These are phyloP conservation scores for Calliopsis andreniformis DNA, from an alignment of 1,140 invertebrate species.

Conservation along the genomic window DNA sequence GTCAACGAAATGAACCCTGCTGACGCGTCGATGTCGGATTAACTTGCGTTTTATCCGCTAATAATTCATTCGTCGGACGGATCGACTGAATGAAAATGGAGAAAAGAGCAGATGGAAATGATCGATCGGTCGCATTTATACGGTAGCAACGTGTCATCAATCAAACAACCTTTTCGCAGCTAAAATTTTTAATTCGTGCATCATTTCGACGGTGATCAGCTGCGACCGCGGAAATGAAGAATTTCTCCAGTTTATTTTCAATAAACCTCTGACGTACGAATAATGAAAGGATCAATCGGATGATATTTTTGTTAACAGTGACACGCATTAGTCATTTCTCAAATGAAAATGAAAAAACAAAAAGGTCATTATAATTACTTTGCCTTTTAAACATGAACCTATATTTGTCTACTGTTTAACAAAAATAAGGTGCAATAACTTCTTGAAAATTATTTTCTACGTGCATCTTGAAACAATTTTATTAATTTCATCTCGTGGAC, in stretches of 20 bases:
- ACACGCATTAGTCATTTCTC: no score
- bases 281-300: no score
- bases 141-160: background rate
- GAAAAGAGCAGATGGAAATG: background rate
- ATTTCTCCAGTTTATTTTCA: background rate
- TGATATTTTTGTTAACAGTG: no score
- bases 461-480: no score
- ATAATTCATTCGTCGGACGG: constrained; percentile 40
- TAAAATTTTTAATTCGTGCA: constrained; percentile 18
- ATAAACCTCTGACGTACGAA: background rate
- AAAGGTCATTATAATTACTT: no score
- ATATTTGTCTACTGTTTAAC: no score
- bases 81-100: constrained; percentile 23
- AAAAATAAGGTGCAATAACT: no score
- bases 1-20: constrained; percentile 23
- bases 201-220: background rate
- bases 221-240: background rate
- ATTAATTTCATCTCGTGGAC: no score
- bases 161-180: background rate
- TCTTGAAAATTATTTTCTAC: no score
- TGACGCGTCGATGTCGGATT: constrained; percentile 34
- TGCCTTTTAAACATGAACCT: no score
- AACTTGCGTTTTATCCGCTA: constrained; percentile 33
- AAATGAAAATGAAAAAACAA: no score
- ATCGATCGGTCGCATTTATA: constrained; percentile 6